Conservation (phyloP, 2,113 vertebrate genomes). For the cattle (Bos taurus) region ARS-UCD2.0 NC_037352.1:33551501-33552000, state of each 20-base stretch:
- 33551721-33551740: background rate
- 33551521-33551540: background rate
- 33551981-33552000: background rate
- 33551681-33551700: fast-evolving
- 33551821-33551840: background rate
- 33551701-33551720: background rate
- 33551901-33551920: background rate
- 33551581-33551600: conserved; percentile 87
- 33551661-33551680: background rate
- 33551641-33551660: conserved; percentile 88
- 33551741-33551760: background rate
- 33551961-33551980: background rate
- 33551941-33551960: background rate
- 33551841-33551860: background rate
- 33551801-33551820: background rate
- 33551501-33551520: background rate
- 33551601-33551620: conserved; percentile 86
- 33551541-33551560: background rate
- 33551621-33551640: conserved; percentile 89
- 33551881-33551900: background rate
- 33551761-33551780: background rate
- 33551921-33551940: background rate
- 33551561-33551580: conserved; percentile 78
- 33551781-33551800: background rate
- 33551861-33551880: background rate